Conservation (phyloP, 2,797 vertebrate genomes). For the Zalophus californianus region DNA sequence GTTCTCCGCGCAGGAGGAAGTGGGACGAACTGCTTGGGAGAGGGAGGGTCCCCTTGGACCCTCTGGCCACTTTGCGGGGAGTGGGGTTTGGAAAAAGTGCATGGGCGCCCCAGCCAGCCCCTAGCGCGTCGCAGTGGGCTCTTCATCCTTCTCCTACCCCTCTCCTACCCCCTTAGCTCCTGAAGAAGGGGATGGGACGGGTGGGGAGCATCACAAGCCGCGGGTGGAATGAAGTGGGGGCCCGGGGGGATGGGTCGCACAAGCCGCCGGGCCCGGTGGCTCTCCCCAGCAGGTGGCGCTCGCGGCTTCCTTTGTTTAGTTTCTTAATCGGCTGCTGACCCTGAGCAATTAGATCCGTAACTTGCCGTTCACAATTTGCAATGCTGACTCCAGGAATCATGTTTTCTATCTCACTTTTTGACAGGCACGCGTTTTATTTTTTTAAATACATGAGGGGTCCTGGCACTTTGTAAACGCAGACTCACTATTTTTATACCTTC, state of each 20-base stretch:
- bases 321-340: neutral
- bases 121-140: neutral
- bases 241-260: neutral
- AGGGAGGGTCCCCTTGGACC: neutral
- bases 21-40: neutral
- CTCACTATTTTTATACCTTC: neutral
- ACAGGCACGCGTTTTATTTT: neutral
- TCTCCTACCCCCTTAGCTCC: neutral
- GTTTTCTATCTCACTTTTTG: neutral
- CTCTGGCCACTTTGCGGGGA: neutral
- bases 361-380: neutral
- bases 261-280: rapidly evolving
- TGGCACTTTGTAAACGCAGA: neutral
- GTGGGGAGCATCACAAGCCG: too few relatives aligned
- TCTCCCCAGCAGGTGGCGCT: slow-evolving; percentile 61
- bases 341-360: neutral
- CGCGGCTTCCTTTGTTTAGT: neutral
- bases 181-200: neutral
- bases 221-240: neutral
- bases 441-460: neutral
- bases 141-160: rapidly evolving
- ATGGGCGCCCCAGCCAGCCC: neutral
- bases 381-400: neutral
- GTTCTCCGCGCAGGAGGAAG: neutral
- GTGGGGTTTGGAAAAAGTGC: neutral